These are phyloP conservation scores for Abrostola tripartita DNA, from an alignment of 2,888 invertebrate genomes.

Conservation along the genomic window DNA sequence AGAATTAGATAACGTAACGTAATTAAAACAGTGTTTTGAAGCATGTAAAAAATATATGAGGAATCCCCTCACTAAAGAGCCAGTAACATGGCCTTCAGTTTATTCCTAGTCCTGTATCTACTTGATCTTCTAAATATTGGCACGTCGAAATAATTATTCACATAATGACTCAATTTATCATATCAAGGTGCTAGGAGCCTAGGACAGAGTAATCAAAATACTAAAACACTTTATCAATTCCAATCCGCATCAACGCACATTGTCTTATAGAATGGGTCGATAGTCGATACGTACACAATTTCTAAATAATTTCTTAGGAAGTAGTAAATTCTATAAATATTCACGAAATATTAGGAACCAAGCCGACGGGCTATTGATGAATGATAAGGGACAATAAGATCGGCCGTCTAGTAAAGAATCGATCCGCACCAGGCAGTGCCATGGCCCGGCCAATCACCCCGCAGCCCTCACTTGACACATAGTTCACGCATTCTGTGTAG, in stretches of 20 bases:
- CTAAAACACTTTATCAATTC: not conserved
- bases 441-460: constrained; percentile 82
- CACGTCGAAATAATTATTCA: too few species aligned
- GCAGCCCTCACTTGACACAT: constrained; percentile 61
- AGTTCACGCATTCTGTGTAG: constrained; percentile 54
- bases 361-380: constrained; percentile 61
- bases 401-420: constrained; percentile 69
- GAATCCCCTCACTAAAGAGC: too few species aligned
- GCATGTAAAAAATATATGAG: too few species aligned
- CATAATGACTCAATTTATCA: too few species aligned
- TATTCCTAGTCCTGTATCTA: too few species aligned
- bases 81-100: too few species aligned
- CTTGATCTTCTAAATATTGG: too few species aligned
- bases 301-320: constrained; percentile 6
- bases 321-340: constrained; percentile 39
- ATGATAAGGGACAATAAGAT: constrained; percentile 74
- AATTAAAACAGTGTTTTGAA: too few species aligned
- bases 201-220: too few species aligned
- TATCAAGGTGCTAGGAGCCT: too few species aligned
- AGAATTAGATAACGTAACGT: too few species aligned
- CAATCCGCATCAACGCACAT: constrained; percentile 14
- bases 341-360: constrained; percentile 51
- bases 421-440: constrained; percentile 80
- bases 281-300: not conserved
- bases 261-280: not conserved